Percentiles rank a stretch among this genome's conserved stretches.
These are phyloP conservation scores for Eurystomus glaucurus DNA, from an alignment of 2,797 vertebrate species.

Conservation along the genomic window DNA sequence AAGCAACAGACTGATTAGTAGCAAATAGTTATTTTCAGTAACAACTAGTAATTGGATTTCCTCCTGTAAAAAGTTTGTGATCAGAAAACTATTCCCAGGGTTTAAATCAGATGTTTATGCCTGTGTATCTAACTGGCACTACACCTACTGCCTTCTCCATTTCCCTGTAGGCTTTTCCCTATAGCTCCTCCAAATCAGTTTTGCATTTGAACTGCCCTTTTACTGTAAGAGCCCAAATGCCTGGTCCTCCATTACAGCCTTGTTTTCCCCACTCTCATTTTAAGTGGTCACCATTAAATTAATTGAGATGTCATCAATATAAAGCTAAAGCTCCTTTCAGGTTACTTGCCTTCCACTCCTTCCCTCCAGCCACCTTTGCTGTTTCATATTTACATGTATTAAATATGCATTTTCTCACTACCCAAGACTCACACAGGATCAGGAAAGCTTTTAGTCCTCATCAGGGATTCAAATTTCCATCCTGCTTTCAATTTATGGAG, in stretches of 20 bases:
- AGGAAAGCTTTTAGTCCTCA: neutral
- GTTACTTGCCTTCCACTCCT: neutral
- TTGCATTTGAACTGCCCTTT: neutral
- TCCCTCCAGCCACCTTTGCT: neutral
- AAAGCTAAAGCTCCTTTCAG: neutral
- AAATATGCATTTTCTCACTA: neutral
- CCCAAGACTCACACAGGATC: rapidly evolving
- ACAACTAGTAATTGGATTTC: neutral
- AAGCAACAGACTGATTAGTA: neutral
- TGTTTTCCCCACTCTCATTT: neutral
- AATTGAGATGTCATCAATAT: neutral
- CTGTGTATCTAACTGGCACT: neutral
- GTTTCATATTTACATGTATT: neutral
- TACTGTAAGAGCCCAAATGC: neutral
- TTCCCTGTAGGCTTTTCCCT: neutral
- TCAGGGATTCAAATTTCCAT: neutral
- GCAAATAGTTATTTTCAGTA: neutral
- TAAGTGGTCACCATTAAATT: neutral
- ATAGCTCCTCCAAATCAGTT: neutral
- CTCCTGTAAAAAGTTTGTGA: neutral
- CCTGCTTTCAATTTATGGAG: slow-evolving; percentile 5
- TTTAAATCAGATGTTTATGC: neutral
- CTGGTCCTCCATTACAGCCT: neutral
- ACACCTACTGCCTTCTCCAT: neutral
- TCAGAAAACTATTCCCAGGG: neutral